phyloP scores from a whole-genome alignment of 2,888 invertebrate species.

The Oscheius sp. region DNA sequence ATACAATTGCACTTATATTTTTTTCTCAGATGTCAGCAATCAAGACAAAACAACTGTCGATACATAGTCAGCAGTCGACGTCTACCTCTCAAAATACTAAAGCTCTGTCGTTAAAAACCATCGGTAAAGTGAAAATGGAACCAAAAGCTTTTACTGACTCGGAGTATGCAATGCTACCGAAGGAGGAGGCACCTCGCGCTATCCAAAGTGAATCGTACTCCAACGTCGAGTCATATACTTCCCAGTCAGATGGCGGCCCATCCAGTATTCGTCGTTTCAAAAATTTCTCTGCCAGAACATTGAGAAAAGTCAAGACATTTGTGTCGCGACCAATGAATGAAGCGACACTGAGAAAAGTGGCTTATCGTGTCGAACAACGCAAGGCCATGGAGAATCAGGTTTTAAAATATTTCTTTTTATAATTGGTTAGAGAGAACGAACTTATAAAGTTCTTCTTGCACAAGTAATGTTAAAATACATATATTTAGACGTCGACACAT shows the following conservation, averaged over 20 bases:
- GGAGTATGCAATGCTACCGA: background rate
- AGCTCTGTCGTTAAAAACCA: background rate
- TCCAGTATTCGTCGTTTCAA: slow-evolving; percentile 7
- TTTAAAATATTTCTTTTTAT: no score
- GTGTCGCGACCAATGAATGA: slow-evolving; percentile 19
- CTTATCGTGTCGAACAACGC: background rate
- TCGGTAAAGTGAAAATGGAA: no score
- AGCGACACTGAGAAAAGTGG: slow-evolving; percentile 19
- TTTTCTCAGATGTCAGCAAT: no score
- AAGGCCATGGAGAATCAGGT: slow-evolving; percentile 3
- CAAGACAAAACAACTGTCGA: no score
- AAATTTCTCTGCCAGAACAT: slow-evolving; percentile 8
- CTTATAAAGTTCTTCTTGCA: no score
- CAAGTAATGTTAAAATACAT: no score
- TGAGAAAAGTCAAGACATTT: slow-evolving; percentile 23
- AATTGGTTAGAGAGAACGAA: no score
- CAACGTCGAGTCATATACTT: no score
- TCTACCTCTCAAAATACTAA: background rate
- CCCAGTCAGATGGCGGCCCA: background rate
- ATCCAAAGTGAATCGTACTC: background rate
- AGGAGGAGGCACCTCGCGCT: background rate
- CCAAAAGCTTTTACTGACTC: no score
- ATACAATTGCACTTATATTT: no score
- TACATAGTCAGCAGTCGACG: background rate
- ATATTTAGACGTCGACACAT: no score